These are phyloP conservation scores for Philaenus spumarius DNA, from an alignment of 1,140 invertebrate genomes.

Conservation along the genomic window DNA sequence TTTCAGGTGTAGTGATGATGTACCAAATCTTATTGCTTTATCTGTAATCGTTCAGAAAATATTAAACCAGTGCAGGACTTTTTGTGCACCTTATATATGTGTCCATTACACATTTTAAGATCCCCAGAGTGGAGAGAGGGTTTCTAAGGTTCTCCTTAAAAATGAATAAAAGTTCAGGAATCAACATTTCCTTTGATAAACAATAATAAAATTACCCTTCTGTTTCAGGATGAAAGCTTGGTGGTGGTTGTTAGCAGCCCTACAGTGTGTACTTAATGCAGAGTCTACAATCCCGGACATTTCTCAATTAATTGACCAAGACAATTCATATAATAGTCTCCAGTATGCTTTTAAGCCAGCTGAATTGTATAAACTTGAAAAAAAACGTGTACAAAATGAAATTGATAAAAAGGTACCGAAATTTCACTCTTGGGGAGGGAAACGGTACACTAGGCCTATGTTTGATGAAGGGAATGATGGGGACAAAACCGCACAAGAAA, in stretches of 20 bases:
- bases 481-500: too few relatives aligned
- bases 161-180: too few relatives aligned
- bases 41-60: too few relatives aligned
- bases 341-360: not conserved
- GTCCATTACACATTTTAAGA: too few relatives aligned
- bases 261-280: not conserved
- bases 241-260: constrained; percentile 10
- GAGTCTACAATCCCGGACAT: not conserved
- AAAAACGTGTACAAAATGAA: not conserved
- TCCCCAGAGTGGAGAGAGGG: too few relatives aligned
- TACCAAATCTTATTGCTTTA: too few relatives aligned
- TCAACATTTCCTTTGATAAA: too few relatives aligned
- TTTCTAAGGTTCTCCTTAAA: too few relatives aligned
- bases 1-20: too few relatives aligned
- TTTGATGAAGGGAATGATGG: constrained; percentile 1
- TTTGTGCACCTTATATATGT: too few relatives aligned
- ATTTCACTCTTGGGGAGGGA: constrained; percentile 9
- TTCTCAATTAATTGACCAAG: not conserved
- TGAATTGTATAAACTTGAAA: not conserved
- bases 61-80: too few relatives aligned
- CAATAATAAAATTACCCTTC: not conserved
- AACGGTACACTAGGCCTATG: not conserved
- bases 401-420: not conserved
- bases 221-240: constrained; percentile 15
- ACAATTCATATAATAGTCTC: not conserved